Evolutionary conservation across 1,140 invertebrate genomes (phyloP), one percentile per base, ranked within the genome.

Genomic region (Drosophila auraria): DNA sequence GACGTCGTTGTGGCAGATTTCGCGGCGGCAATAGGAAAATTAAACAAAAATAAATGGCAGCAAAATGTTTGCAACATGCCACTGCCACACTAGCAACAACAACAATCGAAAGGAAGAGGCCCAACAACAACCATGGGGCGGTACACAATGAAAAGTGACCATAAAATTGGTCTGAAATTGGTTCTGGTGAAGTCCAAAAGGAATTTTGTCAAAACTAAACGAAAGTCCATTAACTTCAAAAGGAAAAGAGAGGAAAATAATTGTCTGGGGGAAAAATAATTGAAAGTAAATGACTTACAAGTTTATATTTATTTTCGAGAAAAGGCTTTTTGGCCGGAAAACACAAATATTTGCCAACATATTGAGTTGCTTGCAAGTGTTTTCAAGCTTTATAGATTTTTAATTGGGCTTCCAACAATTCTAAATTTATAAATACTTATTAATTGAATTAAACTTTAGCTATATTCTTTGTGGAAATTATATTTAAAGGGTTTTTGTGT

Each of bases 1-100:
- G 79, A 87, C 79, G 82, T 86, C 79, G 65, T 82, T 70, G 79
- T 75, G 80, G 83, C 75, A 65, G 61, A 87, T 87, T 82, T 87
- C 47, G 70, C 76, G 71, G 36, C 73, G 75, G 68, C 50, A 70
- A 70, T 70, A 69, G 68, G 83, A 79, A 86, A 86, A 82, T 71
- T 82, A 86, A 86, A 82, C 61, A 62, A 44, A 65, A 63, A 57
- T 63, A 74, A 68, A 68, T 78, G 76, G 76, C 76, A 80, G 44
- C 61, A 83, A 84, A 65, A 77, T 82, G 76, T 78, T 78, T 78
- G 76, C 76, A 78, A 78, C 74, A 78, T 66, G 76, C 76, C 53
- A 66, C 61, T 42, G 59, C 15, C 47, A 17, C 72, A 76, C 14
- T 23, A 36, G 15, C 38, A 77, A 49, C 23, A 56, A 17, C 23